Evolutionary conservation across 2,888 invertebrate species (phyloP), one percentile per base, ranked within the genome.

Genomic region (Helleia helle): DNA sequence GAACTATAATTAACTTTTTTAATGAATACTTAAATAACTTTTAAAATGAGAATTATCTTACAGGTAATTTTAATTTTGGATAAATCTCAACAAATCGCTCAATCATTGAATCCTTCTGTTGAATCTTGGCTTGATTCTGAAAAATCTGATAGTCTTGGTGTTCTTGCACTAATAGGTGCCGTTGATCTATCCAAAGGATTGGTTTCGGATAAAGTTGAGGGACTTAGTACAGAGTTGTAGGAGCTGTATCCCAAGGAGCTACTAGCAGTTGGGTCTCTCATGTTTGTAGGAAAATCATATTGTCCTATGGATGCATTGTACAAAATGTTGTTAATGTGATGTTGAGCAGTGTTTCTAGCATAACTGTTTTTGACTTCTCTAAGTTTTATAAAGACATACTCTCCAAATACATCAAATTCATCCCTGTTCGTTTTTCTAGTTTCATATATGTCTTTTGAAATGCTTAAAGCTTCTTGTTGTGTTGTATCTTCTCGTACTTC

Each of bases 191-290:
- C 47, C 47, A 22, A 48, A 45, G 48, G 26, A 45, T 43, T 48
- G 43, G 45, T 47, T 47, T 47, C 43, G 26, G 24, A 42, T 42
- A 14, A 42, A 42, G 34, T 43, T 17, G 26, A 49, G 47, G 49
- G 50, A 47, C 44, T 50, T 43, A 47, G 43, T 50, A 47, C 47
- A 43, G 48, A 50, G 47, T 50, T 48, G 50, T 50, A 52, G 47
- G 47, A 46, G 49, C 49, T 47, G 47, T 46, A 47, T 26, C 25
- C 15, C 26, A 36, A 24, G 24, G 44, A 41, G 42, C 49, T 46
- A 51, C 46, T 44, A 47, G 36, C 49, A 13, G 47, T 51, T 50
- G 48, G 49, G 42, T 51, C 40, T 47, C 34, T 44, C n/a, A 42
- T 24, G 36, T n/a, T 40, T 39, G 40, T 40, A 26, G 50, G 49